These are phyloP conservation scores for Acrocephalus kingi DNA, from an alignment of 2,113 vertebrate species.

Conservation along the genomic window DNA sequence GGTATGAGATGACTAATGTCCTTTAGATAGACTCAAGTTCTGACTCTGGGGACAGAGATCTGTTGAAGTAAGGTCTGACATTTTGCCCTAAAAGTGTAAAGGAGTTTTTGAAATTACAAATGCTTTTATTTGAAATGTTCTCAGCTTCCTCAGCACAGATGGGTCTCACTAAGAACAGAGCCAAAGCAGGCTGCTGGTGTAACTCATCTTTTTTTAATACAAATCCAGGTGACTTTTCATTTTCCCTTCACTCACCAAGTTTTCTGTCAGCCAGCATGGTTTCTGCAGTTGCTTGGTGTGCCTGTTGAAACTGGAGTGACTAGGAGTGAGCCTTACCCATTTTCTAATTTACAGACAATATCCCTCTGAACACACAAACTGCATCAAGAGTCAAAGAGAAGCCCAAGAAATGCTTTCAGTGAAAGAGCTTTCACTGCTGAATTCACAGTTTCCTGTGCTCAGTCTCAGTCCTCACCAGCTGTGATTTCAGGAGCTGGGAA, in stretches of 20 bases:
- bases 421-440: neutral
- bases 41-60: slow-evolving; percentile 10
- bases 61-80: slow-evolving; percentile 43
- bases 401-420: neutral
- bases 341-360: neutral
- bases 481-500: neutral
- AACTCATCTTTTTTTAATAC: slow-evolving; percentile 29
- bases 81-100: slow-evolving; percentile 56
- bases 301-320: neutral
- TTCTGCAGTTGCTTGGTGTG: neutral
- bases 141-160: slow-evolving; percentile 58
- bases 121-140: slow-evolving; percentile 35
- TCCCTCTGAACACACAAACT: neutral
- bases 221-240: slow-evolving; percentile 26
- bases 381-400: neutral
- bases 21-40: neutral
- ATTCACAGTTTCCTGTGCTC: neutral
- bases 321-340: neutral
- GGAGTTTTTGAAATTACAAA: slow-evolving; percentile 7
- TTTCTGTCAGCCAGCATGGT: neutral
- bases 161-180: slow-evolving; percentile 16
- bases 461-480: neutral
- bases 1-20: neutral
- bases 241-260: neutral
- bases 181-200: neutral